Evolutionary conservation across 2,888 invertebrate genomes (phyloP), one percentile per base, ranked within the genome.

Genomic region (Stenichneumon culpator): DNA sequence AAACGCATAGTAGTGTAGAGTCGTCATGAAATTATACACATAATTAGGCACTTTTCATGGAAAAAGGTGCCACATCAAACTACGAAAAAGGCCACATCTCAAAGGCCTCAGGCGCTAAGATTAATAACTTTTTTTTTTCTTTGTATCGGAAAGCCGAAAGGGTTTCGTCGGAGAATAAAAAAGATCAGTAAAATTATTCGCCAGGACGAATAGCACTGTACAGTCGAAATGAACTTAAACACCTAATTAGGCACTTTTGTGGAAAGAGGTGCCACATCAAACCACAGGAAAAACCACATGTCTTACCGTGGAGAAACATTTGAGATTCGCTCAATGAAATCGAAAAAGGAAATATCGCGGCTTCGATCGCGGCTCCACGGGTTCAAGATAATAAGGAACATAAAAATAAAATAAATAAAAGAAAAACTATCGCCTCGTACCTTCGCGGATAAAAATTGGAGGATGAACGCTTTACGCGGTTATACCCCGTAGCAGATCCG

Each of bases 401-500:
- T 67, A 68, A 28, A 28, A 28, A 16, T 25, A n/a, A 32, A 63
- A 57, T 25, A 14, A 50, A 65, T 19, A 25, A 68, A n/a, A 57
- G 47, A 32, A 78, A n/a, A 44, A 77, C n/a, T 54, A 47, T 68
- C 11, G 32, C 16, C 22, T 32, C 28, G 67, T 47, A 44, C 7
- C 63, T 65, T 70, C 50, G 52, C 47, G 36, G 6, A 39, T 19
- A 22, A 32, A 67, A 54, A 32, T 47, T 44, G 16, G n/a, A 50
- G 57, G 50, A 65, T 6, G 3, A 32, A 39, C 60, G 32, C 5
- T 73, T 69, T 78, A 86, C 39, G 79, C 65, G 50, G 19, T 82
- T 57, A 86, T 52, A 50, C 86, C 86, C 65, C 87, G 87, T n/a
- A 87, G 87, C 72, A 92, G 87, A 70, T 92, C 93, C 25, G 90